A percentile compares a stretch with the other conserved stretches of the same genome.
phyloP scores from a whole-genome alignment of 2,888 invertebrate species.

The Eupelmus urozonus region DNA sequence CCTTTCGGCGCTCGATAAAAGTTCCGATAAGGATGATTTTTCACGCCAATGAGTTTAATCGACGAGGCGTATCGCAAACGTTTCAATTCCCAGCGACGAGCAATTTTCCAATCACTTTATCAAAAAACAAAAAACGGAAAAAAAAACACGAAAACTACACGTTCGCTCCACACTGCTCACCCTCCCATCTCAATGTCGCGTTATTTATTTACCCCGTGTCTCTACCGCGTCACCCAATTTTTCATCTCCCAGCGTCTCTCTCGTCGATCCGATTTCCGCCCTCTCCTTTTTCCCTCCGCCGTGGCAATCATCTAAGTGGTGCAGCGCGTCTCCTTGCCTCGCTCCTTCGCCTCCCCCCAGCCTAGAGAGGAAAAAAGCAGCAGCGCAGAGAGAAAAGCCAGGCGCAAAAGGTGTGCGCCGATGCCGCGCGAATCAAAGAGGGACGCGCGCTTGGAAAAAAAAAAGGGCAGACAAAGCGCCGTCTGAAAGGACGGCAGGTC shows the following conservation, averaged over 20 bases:
- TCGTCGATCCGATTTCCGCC: constrained; percentile 35
- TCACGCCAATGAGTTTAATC: too few relatives aligned
- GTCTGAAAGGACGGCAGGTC: constrained; percentile 17
- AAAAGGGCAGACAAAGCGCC: not conserved
- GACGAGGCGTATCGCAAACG: too few relatives aligned
- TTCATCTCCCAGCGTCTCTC: constrained; percentile 26
- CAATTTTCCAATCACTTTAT: too few relatives aligned
- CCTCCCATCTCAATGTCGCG: not conserved
- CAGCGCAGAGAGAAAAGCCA: not conserved
- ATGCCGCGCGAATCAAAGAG: constrained; percentile 31
- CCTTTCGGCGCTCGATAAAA: too few relatives aligned
- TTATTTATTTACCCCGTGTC: constrained; percentile 34
- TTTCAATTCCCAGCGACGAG: too few relatives aligned
- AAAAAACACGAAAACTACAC: too few relatives aligned
- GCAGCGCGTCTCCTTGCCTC: constrained; percentile 2
- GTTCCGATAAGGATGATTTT: too few relatives aligned
- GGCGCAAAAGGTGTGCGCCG: not conserved
- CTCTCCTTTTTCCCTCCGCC: constrained; percentile 23
- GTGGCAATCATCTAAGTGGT: constrained; percentile 65
- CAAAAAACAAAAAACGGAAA: too few relatives aligned
- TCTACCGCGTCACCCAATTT: constrained; percentile 18
- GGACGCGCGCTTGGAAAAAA: not conserved
- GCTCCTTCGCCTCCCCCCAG: not conserved
- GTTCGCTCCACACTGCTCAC: too few relatives aligned
- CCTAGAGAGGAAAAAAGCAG: not conserved